Evolutionary conservation across 2,888 invertebrate genomes (phyloP), one percentile per base, ranked within the genome.

Genomic region (Argyra leucocephala): DNA sequence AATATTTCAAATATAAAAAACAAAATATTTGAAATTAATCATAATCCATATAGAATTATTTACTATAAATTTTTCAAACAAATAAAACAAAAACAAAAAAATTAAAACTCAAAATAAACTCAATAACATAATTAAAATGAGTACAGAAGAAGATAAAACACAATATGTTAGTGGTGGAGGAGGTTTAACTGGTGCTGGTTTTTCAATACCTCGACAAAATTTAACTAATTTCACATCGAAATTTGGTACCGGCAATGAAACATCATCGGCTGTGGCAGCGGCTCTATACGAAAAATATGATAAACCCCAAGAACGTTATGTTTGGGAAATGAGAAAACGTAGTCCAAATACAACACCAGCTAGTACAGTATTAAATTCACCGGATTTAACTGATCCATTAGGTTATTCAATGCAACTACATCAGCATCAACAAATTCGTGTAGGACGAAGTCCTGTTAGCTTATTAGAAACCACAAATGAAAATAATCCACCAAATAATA

Each of bases 261-360:
- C 59, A 23, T 23, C 23, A 24, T 18, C 48, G 48, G 48, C n/a
- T 48, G 48, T 48, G 48, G 48, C 22, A 58, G 58, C 58, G 22
- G 31, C 48, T 4, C 68, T 66, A 62, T 66, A 61, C 31, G 67
- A 67, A 57, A 67, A 67, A 65, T 66, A 65, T 61, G 70, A 69
- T n/a, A 74, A 71, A 65, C 73, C 71, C 9, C 74, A 77, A 66
- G 79, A 79, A 65, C 75, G 78, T 18, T 78, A 78, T 69, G 77
- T 79, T 3, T 79, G 79, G 79, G 79, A 79, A 70, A 78, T 79
- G 76, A 74, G 78, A 59, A 73, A 75, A 31, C 76, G 78, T 57
- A 79, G 78, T 66, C 78, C 79, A 18, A 78, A 78, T 66, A 75
- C 75, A 26, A 79, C 79, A n/a, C 78, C 79, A 57, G 77, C 77